Evolutionary conservation across 2,113 vertebrate genomes (phyloP).

Genomic region (Rafetus swinhoei): DNA sequence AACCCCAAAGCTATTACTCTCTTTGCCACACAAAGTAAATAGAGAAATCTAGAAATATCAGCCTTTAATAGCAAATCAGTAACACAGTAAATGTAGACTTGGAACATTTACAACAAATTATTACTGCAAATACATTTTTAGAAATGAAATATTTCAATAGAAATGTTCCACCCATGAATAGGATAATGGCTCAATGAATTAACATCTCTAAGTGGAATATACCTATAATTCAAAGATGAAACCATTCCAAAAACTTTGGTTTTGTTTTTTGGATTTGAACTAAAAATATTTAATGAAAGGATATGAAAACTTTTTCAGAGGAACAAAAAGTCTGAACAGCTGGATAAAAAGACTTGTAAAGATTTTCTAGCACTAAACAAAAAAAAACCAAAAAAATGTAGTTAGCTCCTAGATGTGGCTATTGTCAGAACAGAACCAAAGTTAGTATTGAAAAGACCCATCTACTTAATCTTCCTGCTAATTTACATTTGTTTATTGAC

Average conservation of each 20-base stretch:
- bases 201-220: not conserved
- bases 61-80: not conserved
- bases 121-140: not conserved
- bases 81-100: not conserved
- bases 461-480: not conserved
- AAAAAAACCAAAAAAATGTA: not conserved
- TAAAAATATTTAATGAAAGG: not conserved
- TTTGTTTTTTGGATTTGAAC: not conserved
- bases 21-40: accelerated
- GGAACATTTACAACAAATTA: not conserved
- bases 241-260: not conserved
- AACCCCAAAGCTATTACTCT: not conserved
- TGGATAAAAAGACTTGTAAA: not conserved
- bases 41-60: accelerated
- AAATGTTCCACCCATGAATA: accelerated
- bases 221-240: not conserved
- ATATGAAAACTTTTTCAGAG: not conserved
- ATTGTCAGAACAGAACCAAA: not conserved
- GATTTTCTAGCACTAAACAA: not conserved
- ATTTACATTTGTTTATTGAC: not conserved
- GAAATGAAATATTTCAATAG: not conserved
- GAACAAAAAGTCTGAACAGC: not conserved
- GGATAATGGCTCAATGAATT: not conserved
- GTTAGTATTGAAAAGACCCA: not conserved
- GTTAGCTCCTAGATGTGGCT: accelerated